phyloP scores from a whole-genome alignment of 1,140 invertebrate species.

The Drosophila paulistorum region DNA sequence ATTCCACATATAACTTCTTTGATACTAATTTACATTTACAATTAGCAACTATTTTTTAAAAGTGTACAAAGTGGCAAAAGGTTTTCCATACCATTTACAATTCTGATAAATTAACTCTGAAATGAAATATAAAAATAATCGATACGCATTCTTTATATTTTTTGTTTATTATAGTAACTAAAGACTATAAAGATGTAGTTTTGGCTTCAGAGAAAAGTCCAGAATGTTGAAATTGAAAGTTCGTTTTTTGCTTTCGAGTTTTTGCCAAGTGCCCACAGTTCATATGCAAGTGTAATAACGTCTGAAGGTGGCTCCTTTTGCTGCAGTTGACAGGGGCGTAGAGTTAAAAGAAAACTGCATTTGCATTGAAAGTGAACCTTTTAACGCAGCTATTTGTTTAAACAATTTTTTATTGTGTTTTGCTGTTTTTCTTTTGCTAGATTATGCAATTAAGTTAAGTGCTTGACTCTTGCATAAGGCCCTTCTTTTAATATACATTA shows the following conservation, averaged over 20 bases:
- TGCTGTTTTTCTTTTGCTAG: slow-evolving; percentile 11
- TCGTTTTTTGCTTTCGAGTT: background rate
- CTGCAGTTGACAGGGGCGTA: background rate
- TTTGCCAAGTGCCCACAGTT: background rate
- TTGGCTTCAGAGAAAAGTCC: too few relatives aligned
- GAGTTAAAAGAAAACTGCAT: background rate
- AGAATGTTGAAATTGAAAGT: background rate
- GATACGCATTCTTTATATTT: too few relatives aligned
- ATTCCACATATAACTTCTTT: background rate
- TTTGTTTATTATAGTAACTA: too few relatives aligned
- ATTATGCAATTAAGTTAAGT: slow-evolving; percentile 54
- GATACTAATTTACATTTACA: background rate
- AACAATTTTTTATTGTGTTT: background rate
- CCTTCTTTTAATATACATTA: slow-evolving; percentile 15
- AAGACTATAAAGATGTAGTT: too few relatives aligned
- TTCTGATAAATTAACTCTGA: background rate
- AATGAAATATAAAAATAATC: too few relatives aligned
- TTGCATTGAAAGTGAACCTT: background rate
- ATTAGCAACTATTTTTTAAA: background rate
- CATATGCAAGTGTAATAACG: background rate
- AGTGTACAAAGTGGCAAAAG: background rate
- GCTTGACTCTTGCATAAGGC: slow-evolving; percentile 48
- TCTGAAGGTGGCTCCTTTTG: background rate
- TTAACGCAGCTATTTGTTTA: background rate
- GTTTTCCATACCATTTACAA: background rate